phyloP scores from a whole-genome alignment of 2,797 vertebrate genomes.

The Lacerta agilis region DNA sequence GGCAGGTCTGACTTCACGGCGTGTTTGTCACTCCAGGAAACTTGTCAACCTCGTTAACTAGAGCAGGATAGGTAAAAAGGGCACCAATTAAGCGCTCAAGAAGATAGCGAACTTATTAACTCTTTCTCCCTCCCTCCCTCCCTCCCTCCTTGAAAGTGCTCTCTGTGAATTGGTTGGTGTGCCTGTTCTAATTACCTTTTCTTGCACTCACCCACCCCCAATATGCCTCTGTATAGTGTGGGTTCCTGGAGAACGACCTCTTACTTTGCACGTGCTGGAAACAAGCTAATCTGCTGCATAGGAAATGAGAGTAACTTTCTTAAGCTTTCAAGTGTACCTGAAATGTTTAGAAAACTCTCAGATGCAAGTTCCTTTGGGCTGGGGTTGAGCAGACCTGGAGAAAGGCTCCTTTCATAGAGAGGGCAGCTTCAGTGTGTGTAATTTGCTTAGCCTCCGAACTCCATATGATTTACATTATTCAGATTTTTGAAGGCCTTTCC shows the following conservation, averaged over 20 bases:
- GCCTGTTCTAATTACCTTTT: slow-evolving; percentile 44
- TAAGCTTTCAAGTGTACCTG: slow-evolving; percentile 89
- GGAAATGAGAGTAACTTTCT: slow-evolving; percentile 91
- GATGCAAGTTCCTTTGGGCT: slow-evolving; percentile 85
- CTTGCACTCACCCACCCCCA: slow-evolving; percentile 44
- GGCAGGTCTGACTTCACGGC: slow-evolving; percentile 50
- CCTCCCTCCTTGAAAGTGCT: not conserved
- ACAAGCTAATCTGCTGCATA: slow-evolving; percentile 84
- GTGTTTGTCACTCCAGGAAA: slow-evolving; percentile 31
- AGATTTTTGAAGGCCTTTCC: slow-evolving; percentile 76
- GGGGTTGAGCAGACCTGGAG: slow-evolving; percentile 80
- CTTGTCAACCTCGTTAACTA: slow-evolving; percentile 34
- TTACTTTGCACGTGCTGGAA: slow-evolving; percentile 83
- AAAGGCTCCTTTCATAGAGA: slow-evolving; percentile 93
- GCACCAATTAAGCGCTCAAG: slow-evolving; percentile 35
- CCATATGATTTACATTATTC: slow-evolving; percentile 84
- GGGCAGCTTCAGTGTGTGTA: slow-evolving; percentile 85
- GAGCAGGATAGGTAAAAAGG: slow-evolving; percentile 36
- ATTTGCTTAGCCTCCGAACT: slow-evolving; percentile 89
- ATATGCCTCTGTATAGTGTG: slow-evolving; percentile 66
- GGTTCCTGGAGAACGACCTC: slow-evolving; percentile 79
- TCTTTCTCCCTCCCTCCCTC: slow-evolving; percentile 19
- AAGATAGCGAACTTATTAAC: slow-evolving; percentile 34
- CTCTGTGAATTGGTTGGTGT: not conserved
- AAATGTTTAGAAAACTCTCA: slow-evolving; percentile 89